phyloP scores from a whole-genome alignment of 1,140 invertebrate species.

The Hylyphantes graminicola region DNA sequence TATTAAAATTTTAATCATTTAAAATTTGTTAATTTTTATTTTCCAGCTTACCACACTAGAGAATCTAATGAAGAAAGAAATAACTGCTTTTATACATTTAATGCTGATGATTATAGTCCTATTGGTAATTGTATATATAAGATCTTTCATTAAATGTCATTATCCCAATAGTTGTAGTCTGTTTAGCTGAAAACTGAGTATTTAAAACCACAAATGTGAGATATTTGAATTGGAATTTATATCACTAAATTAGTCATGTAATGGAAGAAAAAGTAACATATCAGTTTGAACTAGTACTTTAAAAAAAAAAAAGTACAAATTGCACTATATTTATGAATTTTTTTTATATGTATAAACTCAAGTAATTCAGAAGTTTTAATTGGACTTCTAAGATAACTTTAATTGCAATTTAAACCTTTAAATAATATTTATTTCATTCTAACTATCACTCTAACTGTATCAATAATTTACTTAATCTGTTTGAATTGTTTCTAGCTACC shows the following conservation, averaged over 20 bases:
- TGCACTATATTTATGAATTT: no score
- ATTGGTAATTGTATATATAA: conserved; percentile 75
- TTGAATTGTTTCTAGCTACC: conserved; percentile 75
- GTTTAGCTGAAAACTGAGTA: no score
- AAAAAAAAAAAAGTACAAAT: no score
- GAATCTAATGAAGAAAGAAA: conserved; percentile 72
- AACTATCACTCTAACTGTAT: conserved; percentile 4
- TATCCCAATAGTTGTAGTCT: conserved; percentile 47
- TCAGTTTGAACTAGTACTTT: no score
- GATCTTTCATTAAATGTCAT: neutral
- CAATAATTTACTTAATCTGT: conserved; percentile 39
- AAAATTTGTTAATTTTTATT: conserved; percentile 34
- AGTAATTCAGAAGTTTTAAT: neutral
- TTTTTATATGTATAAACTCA: no score
- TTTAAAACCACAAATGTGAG: no score
- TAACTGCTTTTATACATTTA: conserved; percentile 79
- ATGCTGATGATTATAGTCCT: conserved; percentile 91
- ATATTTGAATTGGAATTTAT: no score
- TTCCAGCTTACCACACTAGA: conserved; percentile 5
- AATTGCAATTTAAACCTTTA: neutral
- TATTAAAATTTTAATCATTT: neutral
- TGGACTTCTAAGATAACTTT: neutral
- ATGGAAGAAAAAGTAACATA: no score
- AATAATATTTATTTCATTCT: neutral
- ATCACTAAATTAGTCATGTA: no score